A percentile compares a stretch with the other conserved stretches of the same genome.
Evolutionary conservation across 2,113 vertebrate species (phyloP).

Genomic region (Campylorhamphus procurvoides): DNA sequence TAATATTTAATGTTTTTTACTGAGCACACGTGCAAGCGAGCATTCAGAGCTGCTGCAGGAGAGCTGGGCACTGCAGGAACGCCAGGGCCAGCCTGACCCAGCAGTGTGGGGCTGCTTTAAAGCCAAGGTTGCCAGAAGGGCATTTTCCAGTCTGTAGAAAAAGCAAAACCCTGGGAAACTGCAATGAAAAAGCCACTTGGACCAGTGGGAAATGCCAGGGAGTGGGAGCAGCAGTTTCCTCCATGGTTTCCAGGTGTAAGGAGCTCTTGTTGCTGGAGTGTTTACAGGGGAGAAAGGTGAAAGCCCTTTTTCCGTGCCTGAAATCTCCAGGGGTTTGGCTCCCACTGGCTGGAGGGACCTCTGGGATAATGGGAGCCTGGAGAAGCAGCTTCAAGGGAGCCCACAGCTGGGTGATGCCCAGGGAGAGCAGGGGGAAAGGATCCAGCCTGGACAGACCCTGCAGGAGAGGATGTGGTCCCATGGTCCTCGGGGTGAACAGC

Average conservation of each 20-base stretch:
- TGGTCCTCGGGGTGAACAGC: neutral
- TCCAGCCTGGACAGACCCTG: neutral
- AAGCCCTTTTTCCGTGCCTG: neutral
- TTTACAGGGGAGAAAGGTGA: neutral
- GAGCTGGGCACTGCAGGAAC: neutral
- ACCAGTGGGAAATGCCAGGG: neutral
- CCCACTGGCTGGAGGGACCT: neutral
- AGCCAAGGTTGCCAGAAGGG: constrained; percentile 35
- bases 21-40: neutral
- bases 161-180: neutral
- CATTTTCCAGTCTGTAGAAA: neutral
- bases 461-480: neutral
- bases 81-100: neutral
- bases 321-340: neutral
- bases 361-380: neutral
- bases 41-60: neutral
- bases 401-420: accelerated
- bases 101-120: neutral
- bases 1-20: constrained; percentile 1
- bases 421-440: neutral
- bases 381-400: accelerated
- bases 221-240: neutral
- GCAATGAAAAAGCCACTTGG: neutral
- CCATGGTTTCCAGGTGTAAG: neutral
- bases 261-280: neutral